A percentile compares a stretch with the other conserved stretches of the same genome.
phyloP scores from a whole-genome alignment of 2,797 vertebrate genomes.

The Pangasius mekongensis region DNA sequence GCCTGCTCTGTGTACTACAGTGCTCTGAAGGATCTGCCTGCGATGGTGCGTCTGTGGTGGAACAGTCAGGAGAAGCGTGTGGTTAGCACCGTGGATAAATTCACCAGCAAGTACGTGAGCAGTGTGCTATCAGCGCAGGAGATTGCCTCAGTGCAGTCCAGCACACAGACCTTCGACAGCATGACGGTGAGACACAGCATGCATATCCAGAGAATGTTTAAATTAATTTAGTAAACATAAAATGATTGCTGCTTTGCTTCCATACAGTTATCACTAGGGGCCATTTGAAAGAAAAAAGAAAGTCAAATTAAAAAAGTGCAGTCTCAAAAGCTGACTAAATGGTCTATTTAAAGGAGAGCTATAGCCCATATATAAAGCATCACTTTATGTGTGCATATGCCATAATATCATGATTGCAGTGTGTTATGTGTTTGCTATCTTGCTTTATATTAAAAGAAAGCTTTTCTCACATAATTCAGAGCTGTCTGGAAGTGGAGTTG shows the following conservation, averaged over 20 bases:
- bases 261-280: neutral
- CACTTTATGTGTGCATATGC: neutral
- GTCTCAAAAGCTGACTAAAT: neutral
- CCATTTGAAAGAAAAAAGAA: neutral
- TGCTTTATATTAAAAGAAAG: neutral
- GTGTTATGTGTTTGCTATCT: neutral
- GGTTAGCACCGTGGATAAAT: conserved; percentile 88
- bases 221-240: neutral
- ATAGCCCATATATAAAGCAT: neutral
- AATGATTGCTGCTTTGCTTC: neutral
- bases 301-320: neutral
- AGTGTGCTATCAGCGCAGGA: conserved; percentile 91
- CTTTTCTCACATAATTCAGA: neutral
- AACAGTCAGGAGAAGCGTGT: conserved; percentile 96
- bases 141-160: conserved; percentile 90
- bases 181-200: conserved; percentile 86
- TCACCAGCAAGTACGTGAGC: conserved; percentile 93
- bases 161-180: conserved; percentile 91
- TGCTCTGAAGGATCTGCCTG: conserved; percentile 91
- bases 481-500: neutral
- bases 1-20: conserved; percentile 93
- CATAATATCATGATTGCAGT: too few relatives aligned
- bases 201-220: neutral
- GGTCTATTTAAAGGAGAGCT: neutral
- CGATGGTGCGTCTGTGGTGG: conserved; percentile 98